A percentile compares a stretch with the other conserved stretches of the same genome.
Conservation (phyloP, 2,797 vertebrate species). For the Cryptoblepharus egeriae region DNA sequence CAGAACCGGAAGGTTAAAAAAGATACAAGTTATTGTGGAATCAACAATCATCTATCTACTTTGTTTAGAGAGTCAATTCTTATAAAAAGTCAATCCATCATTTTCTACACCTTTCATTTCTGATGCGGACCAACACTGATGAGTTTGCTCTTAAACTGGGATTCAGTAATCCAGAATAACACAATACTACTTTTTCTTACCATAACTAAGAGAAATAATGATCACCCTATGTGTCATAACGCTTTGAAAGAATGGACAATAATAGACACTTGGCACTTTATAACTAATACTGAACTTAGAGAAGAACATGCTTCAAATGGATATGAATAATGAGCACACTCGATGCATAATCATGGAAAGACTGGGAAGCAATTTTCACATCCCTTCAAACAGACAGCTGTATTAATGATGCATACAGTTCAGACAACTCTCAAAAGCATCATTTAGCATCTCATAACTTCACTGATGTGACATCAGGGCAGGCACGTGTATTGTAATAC, state of each 20-base stretch:
- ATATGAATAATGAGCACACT: not conserved
- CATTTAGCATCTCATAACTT: not conserved
- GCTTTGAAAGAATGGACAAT: not conserved
- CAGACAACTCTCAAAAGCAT: not conserved
- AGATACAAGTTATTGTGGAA: not conserved
- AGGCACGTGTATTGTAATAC: not conserved
- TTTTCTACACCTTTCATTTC: not conserved
- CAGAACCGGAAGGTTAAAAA: conserved; percentile 20
- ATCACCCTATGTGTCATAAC: not conserved
- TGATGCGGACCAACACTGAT: not conserved
- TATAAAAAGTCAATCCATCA: not conserved
- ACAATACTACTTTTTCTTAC: not conserved
- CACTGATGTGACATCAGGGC: too few relatives aligned
- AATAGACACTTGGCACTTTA: not conserved
- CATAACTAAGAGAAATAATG: not conserved
- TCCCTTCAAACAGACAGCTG: not conserved
- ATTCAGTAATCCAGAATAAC: not conserved
- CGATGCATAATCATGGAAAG: not conserved
- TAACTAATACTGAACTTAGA: not conserved
- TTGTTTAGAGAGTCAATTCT: not conserved
- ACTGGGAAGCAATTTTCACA: not conserved
- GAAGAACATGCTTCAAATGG: not conserved
- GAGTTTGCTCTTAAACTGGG: not conserved
- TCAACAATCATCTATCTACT: not conserved
- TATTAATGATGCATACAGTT: not conserved